These are phyloP conservation scores for Ciona savignyi DNA, from an alignment of 23 tunicate genomes.

Conservation along the genomic window DNA sequence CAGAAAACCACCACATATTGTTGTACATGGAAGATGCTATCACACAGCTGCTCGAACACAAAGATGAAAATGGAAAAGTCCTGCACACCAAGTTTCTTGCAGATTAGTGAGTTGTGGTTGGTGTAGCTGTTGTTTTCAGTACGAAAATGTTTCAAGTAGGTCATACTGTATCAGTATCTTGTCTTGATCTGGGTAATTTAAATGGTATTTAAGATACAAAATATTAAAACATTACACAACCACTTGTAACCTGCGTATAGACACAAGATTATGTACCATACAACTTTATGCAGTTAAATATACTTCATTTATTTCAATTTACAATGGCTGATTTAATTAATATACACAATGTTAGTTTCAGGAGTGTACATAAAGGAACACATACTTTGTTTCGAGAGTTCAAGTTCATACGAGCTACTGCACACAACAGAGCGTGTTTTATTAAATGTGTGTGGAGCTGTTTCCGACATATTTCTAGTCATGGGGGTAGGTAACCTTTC, in stretches of 20 bases:
- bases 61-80: constrained; percentile 67
- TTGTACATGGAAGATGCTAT: constrained; percentile 79
- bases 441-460: constrained; percentile 75
- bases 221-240: too few relatives aligned
- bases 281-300: too few relatives aligned
- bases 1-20: constrained; percentile 49
- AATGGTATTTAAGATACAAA: too few relatives aligned
- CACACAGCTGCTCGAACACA: constrained; percentile 44
- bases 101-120: constrained; percentile 60
- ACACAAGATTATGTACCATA: too few relatives aligned
- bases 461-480: constrained; percentile 59
- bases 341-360: too few relatives aligned
- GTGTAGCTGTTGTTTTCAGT: background rate
- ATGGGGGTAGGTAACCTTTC: constrained; percentile 36
- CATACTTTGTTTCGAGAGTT: constrained; percentile 74
- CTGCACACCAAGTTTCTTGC: constrained; percentile 63
- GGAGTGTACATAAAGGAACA: constrained; percentile 76
- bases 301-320: too few relatives aligned
- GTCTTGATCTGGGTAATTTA: too few relatives aligned
- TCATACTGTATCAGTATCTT: too few relatives aligned
- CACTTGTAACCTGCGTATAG: too few relatives aligned
- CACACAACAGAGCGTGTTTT: constrained; percentile 56
- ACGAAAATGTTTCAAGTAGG: too few relatives aligned
- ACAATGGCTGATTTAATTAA: too few relatives aligned
- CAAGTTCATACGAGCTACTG: constrained; percentile 45